Percentiles rank a stretch among this genome's conserved stretches.
These are phyloP conservation scores for Fukomys damarensis DNA, from an alignment of 2,113 vertebrate species.

Conservation along the genomic window DNA sequence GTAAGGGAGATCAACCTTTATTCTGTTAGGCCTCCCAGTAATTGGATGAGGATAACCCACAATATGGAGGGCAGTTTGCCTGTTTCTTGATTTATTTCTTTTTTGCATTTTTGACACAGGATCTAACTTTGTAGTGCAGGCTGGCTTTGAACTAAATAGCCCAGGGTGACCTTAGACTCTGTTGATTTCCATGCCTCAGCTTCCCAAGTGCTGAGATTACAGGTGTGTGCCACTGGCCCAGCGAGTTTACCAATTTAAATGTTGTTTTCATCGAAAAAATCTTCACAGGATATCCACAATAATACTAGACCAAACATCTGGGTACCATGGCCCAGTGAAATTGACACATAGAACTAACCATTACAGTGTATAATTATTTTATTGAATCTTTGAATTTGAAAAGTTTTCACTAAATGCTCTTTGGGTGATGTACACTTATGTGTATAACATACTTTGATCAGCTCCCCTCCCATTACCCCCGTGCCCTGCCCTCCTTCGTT, in stretches of 20 bases:
- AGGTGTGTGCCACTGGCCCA: not conserved
- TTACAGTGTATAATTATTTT: not conserved
- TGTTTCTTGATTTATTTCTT: not conserved
- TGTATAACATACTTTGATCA: not conserved
- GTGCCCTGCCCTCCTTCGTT: not conserved
- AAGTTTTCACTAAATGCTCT: not conserved
- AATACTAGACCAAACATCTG: not conserved
- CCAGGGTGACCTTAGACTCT: not conserved
- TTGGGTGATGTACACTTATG: not conserved
- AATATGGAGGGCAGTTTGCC: not conserved
- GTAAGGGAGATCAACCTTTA: not conserved
- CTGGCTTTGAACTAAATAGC: not conserved
- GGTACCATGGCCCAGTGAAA: not conserved
- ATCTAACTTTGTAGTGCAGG: not conserved
- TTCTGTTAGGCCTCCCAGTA: not conserved
- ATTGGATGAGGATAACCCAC: not conserved
- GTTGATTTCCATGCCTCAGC: not conserved
- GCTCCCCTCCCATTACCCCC: not conserved
- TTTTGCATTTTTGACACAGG: not conserved
- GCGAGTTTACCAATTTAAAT: not conserved
- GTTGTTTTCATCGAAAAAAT: not conserved
- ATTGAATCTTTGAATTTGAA: constrained; percentile 30
- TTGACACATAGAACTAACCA: not conserved
- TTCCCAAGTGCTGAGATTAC: not conserved
- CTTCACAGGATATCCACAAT: not conserved